Evolutionary conservation across 2,113 vertebrate species (phyloP), one percentile per base, ranked within the genome.

Genomic region (Vireo altiloquus): DNA sequence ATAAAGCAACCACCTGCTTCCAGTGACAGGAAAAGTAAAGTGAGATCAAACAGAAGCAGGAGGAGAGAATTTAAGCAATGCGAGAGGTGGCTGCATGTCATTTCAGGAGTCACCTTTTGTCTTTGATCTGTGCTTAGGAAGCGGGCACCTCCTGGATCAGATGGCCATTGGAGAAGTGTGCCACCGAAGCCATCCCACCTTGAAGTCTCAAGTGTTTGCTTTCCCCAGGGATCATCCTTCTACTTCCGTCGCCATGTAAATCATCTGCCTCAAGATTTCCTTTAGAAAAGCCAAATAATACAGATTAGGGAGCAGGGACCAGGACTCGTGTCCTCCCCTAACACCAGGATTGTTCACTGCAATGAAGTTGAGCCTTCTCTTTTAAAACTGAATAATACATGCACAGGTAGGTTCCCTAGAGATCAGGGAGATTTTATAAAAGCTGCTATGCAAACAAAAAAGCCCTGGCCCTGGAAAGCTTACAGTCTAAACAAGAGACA

Each of bases 51-150:
- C 56, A 3, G 46, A 56, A 40, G 68, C 94, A 74, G 90, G 63
- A 88, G 88, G 79, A 94, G 97, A 94, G 97, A 94, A 97, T 97
- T 96, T 65, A 96, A 97, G 95, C 92, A 90, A 96, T 95, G 72
- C 4, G 11, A 91, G 69, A 90, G 84, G 87, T 91, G 88, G 96
- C 75, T 95, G 95, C 81, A 82, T 95, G 92, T 96, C 91, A 97
- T 96, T 97, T 97, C 96, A 94, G 71, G 91, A 97, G 96, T 96
- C 94, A 91, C 94, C 64, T 92, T 92, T 44, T 13, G 81, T 13
- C 97, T 98, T 98, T 98, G 98, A 98, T 98, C 97, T 97, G 70
- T n/a, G 90, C 92, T 96, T 92, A 94, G 92, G 91, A 92, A 84
- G 59, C 0, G 40, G 96, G 96, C 87, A 95, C 72, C 94, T 93